Percentiles rank a stretch among this genome's conserved stretches.
Evolutionary conservation across 2,888 invertebrate genomes (phyloP).

Genomic region (Epinotia bilunana): DNA sequence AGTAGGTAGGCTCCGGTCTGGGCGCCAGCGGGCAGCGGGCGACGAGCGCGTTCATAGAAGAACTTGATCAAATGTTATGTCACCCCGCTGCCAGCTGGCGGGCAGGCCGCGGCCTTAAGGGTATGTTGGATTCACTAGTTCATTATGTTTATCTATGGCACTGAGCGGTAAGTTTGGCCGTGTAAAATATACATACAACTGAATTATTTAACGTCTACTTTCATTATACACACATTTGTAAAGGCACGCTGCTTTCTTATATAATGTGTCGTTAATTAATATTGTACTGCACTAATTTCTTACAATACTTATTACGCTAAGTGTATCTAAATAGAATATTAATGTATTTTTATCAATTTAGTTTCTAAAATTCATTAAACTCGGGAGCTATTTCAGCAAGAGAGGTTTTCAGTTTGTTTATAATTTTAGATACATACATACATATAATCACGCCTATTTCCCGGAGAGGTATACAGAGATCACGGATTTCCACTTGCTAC

Average conservation of each 20-base stretch:
- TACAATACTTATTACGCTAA: not conserved
- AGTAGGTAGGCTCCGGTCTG: not conserved
- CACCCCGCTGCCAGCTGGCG: no score
- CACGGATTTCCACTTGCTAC: no score
- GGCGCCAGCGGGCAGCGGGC: no score
- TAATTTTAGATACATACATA: no score
- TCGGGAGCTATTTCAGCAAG: not conserved
- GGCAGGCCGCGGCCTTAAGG: not conserved
- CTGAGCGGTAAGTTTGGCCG: not conserved
- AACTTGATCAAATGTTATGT: no score
- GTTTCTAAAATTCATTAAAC: not conserved
- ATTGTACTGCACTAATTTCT: not conserved
- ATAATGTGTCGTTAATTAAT: not conserved
- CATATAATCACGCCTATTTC: no score
- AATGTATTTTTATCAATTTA: not conserved
- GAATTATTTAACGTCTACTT: not conserved
- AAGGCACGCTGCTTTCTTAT: slow-evolving; percentile 23
- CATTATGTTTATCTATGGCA: slow-evolving; percentile 1
- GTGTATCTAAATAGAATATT: not conserved
- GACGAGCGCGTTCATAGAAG: no score
- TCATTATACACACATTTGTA: not conserved
- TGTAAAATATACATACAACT: not conserved
- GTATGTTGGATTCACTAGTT: not conserved
- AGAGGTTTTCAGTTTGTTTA: not conserved
- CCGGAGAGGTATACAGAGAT: no score